phyloP scores from a whole-genome alignment of 2,113 vertebrate genomes.

The Pelodiscus sinensis region DNA sequence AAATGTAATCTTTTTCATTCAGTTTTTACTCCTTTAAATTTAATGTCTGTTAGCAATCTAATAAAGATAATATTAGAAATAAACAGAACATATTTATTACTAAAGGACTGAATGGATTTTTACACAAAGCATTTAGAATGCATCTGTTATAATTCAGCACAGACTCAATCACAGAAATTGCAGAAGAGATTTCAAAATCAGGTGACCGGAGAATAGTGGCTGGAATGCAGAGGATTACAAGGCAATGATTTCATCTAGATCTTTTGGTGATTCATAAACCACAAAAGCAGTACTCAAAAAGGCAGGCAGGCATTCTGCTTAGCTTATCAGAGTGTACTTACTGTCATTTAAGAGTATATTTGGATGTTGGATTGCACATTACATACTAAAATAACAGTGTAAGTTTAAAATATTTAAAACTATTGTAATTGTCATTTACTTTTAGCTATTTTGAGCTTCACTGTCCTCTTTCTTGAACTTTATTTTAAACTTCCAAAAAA shows the following conservation, averaged over 20 bases:
- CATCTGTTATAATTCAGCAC: background rate
- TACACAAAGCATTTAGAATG: background rate
- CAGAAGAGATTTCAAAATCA: background rate
- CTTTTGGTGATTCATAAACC: background rate
- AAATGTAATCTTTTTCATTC: background rate
- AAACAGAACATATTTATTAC: background rate
- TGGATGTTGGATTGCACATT: background rate
- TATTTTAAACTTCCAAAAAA: background rate
- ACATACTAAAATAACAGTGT: background rate
- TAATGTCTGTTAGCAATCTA: background rate
- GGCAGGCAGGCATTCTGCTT: background rate
- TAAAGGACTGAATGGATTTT: background rate
- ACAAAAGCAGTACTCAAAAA: background rate
- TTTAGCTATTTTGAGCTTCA: background rate
- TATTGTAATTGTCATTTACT: background rate
- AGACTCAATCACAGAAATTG: background rate
- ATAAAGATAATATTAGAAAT: background rate
- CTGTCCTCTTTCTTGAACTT: background rate
- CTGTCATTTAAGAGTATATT: background rate
- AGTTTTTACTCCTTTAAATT: background rate
- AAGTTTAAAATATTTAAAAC: background rate
- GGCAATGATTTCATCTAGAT: background rate
- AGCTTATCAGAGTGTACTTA: background rate
- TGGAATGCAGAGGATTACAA: background rate
- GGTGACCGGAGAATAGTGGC: background rate